Percentiles rank a stretch among this genome's conserved stretches.
Evolutionary conservation across 1,140 invertebrate species (phyloP).

Genomic region (Microplitis demolitor): DNA sequence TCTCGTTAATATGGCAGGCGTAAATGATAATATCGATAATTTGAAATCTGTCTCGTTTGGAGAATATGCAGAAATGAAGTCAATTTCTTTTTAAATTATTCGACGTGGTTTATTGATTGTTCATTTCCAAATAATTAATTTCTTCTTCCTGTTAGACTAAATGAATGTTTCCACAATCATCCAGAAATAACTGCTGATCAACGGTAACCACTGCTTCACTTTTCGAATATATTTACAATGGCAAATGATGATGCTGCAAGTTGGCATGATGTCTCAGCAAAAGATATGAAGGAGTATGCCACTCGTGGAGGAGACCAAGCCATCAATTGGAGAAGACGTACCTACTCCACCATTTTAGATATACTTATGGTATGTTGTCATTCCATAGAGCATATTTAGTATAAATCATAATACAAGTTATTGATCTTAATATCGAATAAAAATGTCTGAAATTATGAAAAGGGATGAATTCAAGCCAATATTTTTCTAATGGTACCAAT

Average conservation of each 20-base stretch:
- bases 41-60: no score
- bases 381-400: no score
- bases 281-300: conserved; percentile 63
- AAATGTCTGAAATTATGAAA: no score
- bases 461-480: no score
- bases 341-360: conserved; percentile 66
- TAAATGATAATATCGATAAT: no score
- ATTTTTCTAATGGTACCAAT: no score
- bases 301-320: conserved; percentile 65
- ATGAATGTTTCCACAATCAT: conserved; percentile 39
- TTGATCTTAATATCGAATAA: no score
- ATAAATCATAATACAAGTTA: no score
- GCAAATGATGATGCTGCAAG: conserved; percentile 65
- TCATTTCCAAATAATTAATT: conserved; percentile 24
- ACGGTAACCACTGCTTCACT: conserved; percentile 60
- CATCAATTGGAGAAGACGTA: conserved; percentile 68
- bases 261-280: conserved; percentile 67
- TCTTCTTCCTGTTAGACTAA: conserved; percentile 38
- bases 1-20: no score
- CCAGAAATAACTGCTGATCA: conserved; percentile 36
- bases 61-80: no score
- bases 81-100: no score
- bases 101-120: neutral
- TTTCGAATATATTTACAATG: conserved; percentile 63
- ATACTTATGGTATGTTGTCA: conserved; percentile 63